Conservation (phyloP, 2,113 vertebrate species). For the Saccopteryx leptura region DNA sequence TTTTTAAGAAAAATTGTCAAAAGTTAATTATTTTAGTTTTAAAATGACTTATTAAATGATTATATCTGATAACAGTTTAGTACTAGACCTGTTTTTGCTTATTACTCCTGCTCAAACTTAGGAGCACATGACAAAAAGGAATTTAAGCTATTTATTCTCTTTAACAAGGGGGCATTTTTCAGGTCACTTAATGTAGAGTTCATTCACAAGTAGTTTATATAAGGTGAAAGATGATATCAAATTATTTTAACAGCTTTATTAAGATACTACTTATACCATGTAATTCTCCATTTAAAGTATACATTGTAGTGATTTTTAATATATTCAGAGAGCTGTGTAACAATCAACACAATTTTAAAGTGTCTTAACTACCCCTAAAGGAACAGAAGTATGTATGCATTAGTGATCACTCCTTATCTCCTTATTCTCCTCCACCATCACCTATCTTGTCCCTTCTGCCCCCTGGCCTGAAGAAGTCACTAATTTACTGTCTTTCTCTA, state of each 20-base stretch:
- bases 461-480: background rate
- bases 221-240: background rate
- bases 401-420: background rate
- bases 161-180: background rate
- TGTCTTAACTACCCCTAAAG: background rate
- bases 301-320: background rate
- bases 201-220: background rate
- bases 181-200: background rate
- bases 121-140: background rate
- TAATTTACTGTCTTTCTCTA: background rate
- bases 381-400: background rate
- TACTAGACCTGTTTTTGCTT: background rate
- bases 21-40: conserved; percentile 12
- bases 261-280: background rate
- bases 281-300: background rate
- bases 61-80: conserved; percentile 9
- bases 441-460: background rate
- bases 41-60: background rate
- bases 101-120: background rate
- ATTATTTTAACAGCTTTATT: conserved; percentile 43
- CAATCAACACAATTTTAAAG: background rate
- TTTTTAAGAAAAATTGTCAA: conserved; percentile 6
- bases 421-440: background rate
- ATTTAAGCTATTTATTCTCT: background rate
- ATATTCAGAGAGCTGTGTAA: background rate